Base-by-base conservation (phyloP, 37 sponge, comb jelly and placozoan species). In the Spongilla lacustris region DNA sequence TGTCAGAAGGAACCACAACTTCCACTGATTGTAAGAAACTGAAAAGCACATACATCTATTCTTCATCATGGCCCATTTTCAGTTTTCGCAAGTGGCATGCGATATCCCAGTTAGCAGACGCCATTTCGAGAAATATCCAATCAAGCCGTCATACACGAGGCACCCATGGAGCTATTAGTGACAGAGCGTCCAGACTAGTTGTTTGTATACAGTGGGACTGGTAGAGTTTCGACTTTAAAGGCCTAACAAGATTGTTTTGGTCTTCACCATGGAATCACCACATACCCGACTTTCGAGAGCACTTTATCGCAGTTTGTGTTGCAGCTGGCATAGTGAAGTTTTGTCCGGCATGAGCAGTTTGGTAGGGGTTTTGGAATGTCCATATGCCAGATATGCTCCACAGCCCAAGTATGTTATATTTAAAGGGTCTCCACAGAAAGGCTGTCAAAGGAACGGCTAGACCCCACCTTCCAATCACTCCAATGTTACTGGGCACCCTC, bases 101-200 rank as follows among this genome's bases (percentile, higher is more conserved):
- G 78, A 87, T 50, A 11, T 87, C 27, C 77, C 82, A 0, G 88
- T 26, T 25, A 29, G 88, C 88, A 4, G 88, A 87, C 66, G 82
- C 82, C 41, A 87, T 87, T 6, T 87, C 88, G 34, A 37, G 88
- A 4, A 41, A 87, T 74, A 75, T 67, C 67, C 14, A 1, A 1
- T 1, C 67, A 10, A 79, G 66, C 26, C 13, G 21, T 13, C 25
- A 79, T 79, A 26, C 79, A 58, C 12, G 66, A 17, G 26, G 30
- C 17, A 14, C 67, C 49, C 27, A 13, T 26, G 79, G 66, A 50
- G 29, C 21, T 79, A 29, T 29, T 86, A 0, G 30, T 86, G n/a
- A 19, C 34, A 13, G 49, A 79, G 66, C 71, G 76, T 24, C 84
- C 89, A 25, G 79, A 84, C 74, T 88, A 84, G 89, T 38, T 69